Evolutionary conservation across 2,113 vertebrate genomes (phyloP).

Genomic region (Geococcyx californianus): DNA sequence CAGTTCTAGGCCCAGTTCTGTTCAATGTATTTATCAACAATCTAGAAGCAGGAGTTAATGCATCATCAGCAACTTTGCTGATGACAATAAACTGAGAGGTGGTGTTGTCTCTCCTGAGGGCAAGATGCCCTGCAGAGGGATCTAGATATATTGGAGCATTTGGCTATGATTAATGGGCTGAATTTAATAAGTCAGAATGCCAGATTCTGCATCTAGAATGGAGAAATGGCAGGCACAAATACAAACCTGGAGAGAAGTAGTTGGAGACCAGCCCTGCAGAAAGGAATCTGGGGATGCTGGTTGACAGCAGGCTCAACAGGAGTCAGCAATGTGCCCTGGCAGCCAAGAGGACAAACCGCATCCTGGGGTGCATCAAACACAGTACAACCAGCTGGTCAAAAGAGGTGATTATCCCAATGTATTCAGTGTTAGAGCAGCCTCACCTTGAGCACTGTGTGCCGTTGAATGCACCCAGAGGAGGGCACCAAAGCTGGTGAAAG

Average conservation of each 20-base stretch:
- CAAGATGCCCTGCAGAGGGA: background rate
- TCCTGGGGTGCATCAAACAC: background rate
- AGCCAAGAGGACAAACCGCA: too few species aligned
- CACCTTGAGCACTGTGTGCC: background rate
- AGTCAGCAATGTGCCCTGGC: too few species aligned
- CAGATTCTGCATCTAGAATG: fast-evolving
- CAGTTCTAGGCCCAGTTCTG: too few species aligned
- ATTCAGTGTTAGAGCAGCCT: fast-evolving
- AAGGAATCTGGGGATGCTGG: background rate
- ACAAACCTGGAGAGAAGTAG: background rate
- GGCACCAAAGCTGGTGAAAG: background rate
- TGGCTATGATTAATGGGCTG: background rate
- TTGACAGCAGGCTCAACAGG: background rate
- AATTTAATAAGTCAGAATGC: background rate
- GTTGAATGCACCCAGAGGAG: background rate
- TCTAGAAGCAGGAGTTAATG: too few species aligned
- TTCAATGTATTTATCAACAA: too few species aligned
- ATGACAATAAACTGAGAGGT: too few species aligned
- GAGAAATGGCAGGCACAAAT: background rate
- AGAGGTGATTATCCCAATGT: background rate
- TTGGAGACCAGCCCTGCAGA: background rate
- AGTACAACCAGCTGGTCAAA: background rate
- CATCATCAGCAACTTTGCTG: too few species aligned
- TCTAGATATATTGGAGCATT: background rate
- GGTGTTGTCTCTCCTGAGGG: too few species aligned